A percentile compares a stretch with the other conserved stretches of the same genome.
Conservation (phyloP, 1,140 invertebrate species). For the Drosophila yakuba region DNA sequence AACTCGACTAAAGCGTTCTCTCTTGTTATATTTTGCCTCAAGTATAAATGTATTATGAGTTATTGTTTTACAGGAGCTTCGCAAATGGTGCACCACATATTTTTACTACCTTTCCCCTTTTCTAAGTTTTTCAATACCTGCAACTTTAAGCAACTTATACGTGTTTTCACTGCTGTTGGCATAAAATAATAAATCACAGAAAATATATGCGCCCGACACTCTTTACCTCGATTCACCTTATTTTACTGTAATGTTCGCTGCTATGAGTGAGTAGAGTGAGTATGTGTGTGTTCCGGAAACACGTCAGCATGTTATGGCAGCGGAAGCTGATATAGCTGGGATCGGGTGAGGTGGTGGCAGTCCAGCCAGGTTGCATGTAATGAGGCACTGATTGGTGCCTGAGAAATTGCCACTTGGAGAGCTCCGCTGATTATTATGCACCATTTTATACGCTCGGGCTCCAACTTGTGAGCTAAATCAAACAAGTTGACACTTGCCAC, state of each 20-base stretch:
- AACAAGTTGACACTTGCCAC: constrained; percentile 76
- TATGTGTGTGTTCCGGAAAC: constrained; percentile 59
- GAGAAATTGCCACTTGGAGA: constrained; percentile 64
- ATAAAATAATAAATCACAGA: constrained; percentile 47
- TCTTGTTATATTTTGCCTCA: too few species aligned
- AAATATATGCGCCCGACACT: constrained; percentile 50
- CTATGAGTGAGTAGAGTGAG: constrained; percentile 4
- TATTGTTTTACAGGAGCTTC: background rate
- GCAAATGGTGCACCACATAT: background rate
- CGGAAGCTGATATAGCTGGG: constrained; percentile 69
- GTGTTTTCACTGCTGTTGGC: constrained; percentile 11
- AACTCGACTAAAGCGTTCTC: too few species aligned
- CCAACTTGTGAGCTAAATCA: constrained; percentile 62
- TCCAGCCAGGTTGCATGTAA: constrained; percentile 64
- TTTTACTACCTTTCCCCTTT: background rate
- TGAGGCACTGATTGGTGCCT: constrained; percentile 79
- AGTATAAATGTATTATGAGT: background rate
- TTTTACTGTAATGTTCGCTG: constrained; percentile 44
- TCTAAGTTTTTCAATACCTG: background rate
- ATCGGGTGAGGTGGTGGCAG: background rate
- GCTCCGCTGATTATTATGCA: constrained; percentile 56
- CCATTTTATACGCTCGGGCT: constrained; percentile 24
- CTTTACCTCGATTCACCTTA: constrained; percentile 15
- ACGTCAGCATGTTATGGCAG: constrained; percentile 76
- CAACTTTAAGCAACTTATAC: constrained; percentile 10